These are phyloP conservation scores for Ectobius pallidus DNA, from an alignment of 2,888 invertebrate genomes.

Conservation along the genomic window DNA sequence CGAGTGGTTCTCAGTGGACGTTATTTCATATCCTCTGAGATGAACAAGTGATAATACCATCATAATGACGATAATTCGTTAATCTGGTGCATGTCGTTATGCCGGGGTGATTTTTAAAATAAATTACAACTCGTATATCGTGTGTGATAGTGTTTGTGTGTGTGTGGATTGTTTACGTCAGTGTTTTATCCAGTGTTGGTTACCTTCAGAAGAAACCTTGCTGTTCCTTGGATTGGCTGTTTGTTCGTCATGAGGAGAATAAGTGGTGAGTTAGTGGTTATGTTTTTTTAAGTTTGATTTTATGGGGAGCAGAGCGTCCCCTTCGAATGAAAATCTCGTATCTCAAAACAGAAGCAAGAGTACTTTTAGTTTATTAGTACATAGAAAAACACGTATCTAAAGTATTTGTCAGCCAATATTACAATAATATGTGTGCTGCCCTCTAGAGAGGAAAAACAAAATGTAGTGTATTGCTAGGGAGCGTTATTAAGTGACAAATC, in stretches of 20 bases:
- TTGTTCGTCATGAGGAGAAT: not conserved
- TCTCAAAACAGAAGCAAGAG: too few species aligned
- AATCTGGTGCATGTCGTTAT: not conserved
- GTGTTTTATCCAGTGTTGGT: constrained; percentile 4
- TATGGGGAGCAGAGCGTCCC: too few species aligned
- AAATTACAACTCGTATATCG: not conserved
- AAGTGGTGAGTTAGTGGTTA: constrained; percentile 14
- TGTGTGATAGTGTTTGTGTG: constrained; percentile 3
- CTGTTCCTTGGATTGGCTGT: not conserved
- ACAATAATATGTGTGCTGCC: too few species aligned
- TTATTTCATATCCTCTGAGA: not conserved
- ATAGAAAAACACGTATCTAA: too few species aligned
- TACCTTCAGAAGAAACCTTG: not conserved
- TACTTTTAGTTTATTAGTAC: too few species aligned
- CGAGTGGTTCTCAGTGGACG: not conserved
- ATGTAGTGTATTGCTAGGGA: too few species aligned
- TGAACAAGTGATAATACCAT: constrained; percentile 14
- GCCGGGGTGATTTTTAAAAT: not conserved
- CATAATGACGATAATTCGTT: not conserved
- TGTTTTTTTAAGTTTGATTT: too few species aligned
- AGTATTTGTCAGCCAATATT: too few species aligned
- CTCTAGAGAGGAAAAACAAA: too few species aligned
- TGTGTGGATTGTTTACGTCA: not conserved
- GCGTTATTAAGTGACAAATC: too few species aligned
- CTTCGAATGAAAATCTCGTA: too few species aligned